Conservation (phyloP, 2,113 vertebrate genomes). For the Triplophysa dalaica region DNA sequence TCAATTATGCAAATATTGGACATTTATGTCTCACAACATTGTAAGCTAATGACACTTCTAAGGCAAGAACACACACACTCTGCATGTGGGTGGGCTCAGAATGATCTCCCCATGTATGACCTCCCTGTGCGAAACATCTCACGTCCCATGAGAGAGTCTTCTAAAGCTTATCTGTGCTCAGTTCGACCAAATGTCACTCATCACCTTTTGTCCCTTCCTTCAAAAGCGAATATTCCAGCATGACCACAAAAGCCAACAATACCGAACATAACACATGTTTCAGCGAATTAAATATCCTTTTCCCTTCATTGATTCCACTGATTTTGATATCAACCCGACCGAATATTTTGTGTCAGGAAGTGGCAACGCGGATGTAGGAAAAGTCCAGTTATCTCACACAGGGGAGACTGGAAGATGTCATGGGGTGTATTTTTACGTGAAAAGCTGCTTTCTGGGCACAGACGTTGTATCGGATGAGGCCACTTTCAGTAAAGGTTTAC, state of each 20-base stretch:
- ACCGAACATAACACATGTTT: constrained; percentile 37
- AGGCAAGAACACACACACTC: not conserved
- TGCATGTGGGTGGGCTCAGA: constrained; percentile 43
- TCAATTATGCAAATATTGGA: too few relatives aligned
- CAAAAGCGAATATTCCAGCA: constrained; percentile 15
- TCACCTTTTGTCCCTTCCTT: constrained; percentile 13
- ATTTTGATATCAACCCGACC: constrained; percentile 41
- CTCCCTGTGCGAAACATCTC: constrained; percentile 44
- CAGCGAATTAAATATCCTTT: constrained; percentile 45
- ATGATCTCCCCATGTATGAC: constrained; percentile 44
- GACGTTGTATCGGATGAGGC: constrained; percentile 37
- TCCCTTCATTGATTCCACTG: constrained; percentile 42
- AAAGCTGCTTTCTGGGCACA: constrained; percentile 39
- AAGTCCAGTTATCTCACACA: constrained; percentile 31
- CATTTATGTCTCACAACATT: not conserved
- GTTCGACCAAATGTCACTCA: constrained; percentile 40
- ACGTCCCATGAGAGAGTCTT: constrained; percentile 58
- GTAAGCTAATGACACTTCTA: too few relatives aligned
- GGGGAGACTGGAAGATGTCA: constrained; percentile 29
- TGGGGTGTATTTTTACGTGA: constrained; percentile 27
- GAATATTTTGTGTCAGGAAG: constrained; percentile 54
- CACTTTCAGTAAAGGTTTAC: not conserved
- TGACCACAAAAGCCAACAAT: constrained; percentile 46
- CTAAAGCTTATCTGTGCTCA: constrained; percentile 64
- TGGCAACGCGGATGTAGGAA: constrained; percentile 41